A percentile compares a stretch with the other conserved stretches of the same genome.
phyloP scores from a whole-genome alignment of 2,797 vertebrate species.

The Hipposideros larvatus region DNA sequence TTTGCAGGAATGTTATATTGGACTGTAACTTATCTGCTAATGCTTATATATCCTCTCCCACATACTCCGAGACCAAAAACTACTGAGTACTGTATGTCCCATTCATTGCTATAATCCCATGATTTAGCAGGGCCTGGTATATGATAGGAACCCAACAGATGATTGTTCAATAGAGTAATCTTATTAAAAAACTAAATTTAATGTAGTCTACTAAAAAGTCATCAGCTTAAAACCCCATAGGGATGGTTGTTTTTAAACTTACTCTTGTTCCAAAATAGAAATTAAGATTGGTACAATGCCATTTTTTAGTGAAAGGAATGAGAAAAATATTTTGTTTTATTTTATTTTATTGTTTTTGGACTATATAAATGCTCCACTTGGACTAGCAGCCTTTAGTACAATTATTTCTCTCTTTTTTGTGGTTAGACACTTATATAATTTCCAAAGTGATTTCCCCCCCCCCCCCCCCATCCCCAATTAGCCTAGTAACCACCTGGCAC shows the following conservation, averaged over 20 bases:
- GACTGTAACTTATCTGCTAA: not conserved
- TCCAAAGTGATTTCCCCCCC: no score
- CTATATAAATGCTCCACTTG: no score
- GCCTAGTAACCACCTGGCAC: no score
- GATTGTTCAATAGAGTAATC: not conserved
- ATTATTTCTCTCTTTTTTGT: no score
- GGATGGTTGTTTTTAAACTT: not conserved
- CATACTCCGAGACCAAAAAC: not conserved
- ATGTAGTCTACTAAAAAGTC: not conserved
- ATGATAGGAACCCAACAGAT: not conserved
- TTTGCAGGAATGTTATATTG: not conserved
- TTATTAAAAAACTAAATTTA: not conserved
- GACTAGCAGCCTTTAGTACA: no score
- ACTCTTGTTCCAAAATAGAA: not conserved
- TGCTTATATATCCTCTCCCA: not conserved
- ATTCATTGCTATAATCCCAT: not conserved
- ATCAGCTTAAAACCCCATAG: not conserved
- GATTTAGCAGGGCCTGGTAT: not conserved
- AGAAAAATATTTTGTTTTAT: not conserved
- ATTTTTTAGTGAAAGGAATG: not conserved
- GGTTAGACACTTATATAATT: no score
- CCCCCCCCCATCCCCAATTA: no score
- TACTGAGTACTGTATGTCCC: not conserved
- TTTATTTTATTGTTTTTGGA: no score
- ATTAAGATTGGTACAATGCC: not conserved